phyloP scores from a whole-genome alignment of 2,797 vertebrate genomes.

The Rhinoraja longicauda region DNA sequence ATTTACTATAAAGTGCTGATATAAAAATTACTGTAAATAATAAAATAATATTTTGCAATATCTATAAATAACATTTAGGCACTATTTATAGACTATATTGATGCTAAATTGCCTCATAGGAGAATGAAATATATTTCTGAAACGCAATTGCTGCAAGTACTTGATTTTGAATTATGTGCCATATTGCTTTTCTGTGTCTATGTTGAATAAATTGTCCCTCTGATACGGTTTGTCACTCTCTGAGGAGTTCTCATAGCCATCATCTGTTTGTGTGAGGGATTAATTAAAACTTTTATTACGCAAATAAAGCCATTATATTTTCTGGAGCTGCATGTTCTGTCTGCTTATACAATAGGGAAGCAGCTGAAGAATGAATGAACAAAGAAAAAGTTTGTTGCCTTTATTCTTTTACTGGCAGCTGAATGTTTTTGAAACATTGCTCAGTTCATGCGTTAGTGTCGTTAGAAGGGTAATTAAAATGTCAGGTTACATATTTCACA shows the following conservation, averaged over 20 bases:
- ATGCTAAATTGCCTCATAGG: neutral
- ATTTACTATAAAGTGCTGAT: neutral
- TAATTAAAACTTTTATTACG: slow-evolving; percentile 38
- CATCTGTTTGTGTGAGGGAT: slow-evolving; percentile 32
- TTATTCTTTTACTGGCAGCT: slow-evolving; percentile 14
- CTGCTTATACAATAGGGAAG: neutral
- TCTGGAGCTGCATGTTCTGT: neutral
- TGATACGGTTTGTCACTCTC: slow-evolving; percentile 23
- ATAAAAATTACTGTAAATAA: neutral
- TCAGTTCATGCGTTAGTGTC: neutral
- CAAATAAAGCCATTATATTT: slow-evolving; percentile 33
- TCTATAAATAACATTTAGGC: neutral
- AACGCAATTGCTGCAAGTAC: neutral
- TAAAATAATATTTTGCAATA: neutral
- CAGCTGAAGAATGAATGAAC: neutral
- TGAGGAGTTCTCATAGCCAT: slow-evolving; percentile 14
- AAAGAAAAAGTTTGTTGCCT: slow-evolving; percentile 12
- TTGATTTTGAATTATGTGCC: slow-evolving; percentile 14
- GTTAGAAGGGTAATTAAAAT: slow-evolving; percentile 36
- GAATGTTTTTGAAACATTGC: slow-evolving; percentile 25
- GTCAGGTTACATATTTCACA: slow-evolving; percentile 37
- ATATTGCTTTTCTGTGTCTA: slow-evolving; percentile 13
- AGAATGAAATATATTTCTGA: neutral
- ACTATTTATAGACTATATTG: neutral
- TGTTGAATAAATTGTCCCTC: slow-evolving; percentile 5